Base-by-base conservation (phyloP, 2,113 vertebrate genomes). In the Hydrolagus affinis region DNA sequence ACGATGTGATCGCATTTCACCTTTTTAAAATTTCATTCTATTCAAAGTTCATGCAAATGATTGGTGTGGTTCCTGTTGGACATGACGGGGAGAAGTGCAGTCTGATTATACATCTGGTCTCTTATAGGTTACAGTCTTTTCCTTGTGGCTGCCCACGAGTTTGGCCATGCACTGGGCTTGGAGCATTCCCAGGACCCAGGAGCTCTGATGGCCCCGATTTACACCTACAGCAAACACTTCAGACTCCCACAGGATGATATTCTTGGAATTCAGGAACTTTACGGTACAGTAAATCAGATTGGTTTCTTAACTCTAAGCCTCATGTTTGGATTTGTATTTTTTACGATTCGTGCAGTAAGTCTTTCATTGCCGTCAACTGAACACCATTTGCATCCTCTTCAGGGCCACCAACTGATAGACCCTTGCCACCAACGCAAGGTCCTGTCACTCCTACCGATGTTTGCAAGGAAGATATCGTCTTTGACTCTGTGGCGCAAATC, bases 81-180 rank as follows among this genome's bases (percentile, higher is more conserved):
- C 44, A 44, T 44, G 44, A 44, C 6, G 44, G 44, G n/a, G 88
- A 69, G 10, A 6, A 66, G 1, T 28, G 28, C 60, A 71, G 57
- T 57, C 9, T n/a, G 12, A 64, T 66, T 23, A 87, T 69, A 56
- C 70, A 19, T 85, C 44, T 83, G 83, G 78, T 7, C 6, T n/a
- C 6, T 86, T 74, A 57, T 88, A 99, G 98, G 98, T 30, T 99
- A 99, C 92, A 99, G 98, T 89, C 92, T 99, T 86, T 99, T 99
- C 92, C 89, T 98, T 86, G 98, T 99, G 89, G 98, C 98, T 56
- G 97, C 98, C 86, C 98, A 99, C 74, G 98, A 99, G 86, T 99
- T 99, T 88, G 98, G 98, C 86, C 98, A 99, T 2, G 98, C 98
- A 0, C 93, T 99, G 90, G 98, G 98, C 28, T 88, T 99, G 86